A percentile compares a stretch with the other conserved stretches of the same genome.
Conservation (phyloP, 2,113 vertebrate genomes). For the Petrocephalus zakoni region DNA sequence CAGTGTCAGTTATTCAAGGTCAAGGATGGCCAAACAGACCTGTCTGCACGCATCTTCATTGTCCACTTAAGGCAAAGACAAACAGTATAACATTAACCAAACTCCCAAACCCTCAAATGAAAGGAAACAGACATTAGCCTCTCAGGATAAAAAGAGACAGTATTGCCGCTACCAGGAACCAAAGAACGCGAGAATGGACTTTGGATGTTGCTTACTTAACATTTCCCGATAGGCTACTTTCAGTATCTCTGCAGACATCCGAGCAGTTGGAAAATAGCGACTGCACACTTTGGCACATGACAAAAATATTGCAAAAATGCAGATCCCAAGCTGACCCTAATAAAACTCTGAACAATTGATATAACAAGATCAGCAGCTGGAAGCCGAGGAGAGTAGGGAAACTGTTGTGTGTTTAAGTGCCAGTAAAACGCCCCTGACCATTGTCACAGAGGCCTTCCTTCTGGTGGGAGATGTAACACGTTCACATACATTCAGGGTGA, state of each 20-base stretch:
- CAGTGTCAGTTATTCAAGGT: background rate
- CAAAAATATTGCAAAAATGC: background rate
- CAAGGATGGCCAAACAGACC: background rate
- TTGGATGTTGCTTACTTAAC: background rate
- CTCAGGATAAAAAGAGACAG: background rate
- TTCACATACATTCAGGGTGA: background rate
- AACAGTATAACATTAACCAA: background rate
- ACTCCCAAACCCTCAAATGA: background rate
- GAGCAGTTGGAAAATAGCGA: background rate
- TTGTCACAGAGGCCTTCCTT: background rate
- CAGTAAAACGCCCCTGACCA: background rate
- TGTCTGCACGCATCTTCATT: background rate
- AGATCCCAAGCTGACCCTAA: background rate
- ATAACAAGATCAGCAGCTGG: background rate
- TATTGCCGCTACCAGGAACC: background rate
- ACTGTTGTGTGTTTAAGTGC: background rate
- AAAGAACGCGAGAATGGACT: background rate
- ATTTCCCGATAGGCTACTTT: background rate
- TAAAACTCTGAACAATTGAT: background rate
- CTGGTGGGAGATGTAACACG: background rate
- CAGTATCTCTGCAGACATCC: background rate
- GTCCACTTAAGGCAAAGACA: slow-evolving; percentile 5
- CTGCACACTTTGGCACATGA: background rate
- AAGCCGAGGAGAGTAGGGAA: background rate
- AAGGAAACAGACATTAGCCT: too few relatives aligned